phyloP scores from a whole-genome alignment of 92 coral and sea anemone species.

The Phenganax marumi region DNA sequence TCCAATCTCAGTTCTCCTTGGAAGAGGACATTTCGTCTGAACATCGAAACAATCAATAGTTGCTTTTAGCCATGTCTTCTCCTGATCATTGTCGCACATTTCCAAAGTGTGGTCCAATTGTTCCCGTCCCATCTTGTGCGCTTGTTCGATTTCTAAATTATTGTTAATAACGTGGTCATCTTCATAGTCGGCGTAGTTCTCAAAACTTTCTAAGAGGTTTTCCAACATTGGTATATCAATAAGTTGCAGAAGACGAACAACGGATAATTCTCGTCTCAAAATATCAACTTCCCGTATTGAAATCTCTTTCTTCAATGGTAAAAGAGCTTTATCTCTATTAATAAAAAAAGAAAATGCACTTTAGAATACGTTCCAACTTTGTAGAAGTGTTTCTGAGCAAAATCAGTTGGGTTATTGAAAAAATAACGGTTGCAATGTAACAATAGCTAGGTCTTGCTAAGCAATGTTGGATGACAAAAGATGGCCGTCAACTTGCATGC shows the following conservation, averaged over 20 bases:
- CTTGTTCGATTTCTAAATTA: conserved; percentile 35
- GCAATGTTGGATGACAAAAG: no score
- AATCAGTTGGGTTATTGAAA: no score
- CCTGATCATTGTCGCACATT: conserved; percentile 33
- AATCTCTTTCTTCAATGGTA: conserved; percentile 40
- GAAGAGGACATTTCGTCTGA: conserved; percentile 66
- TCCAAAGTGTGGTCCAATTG: conserved; percentile 32
- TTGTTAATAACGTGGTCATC: conserved; percentile 22
- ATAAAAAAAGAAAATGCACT: background rate
- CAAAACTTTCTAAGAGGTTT: conserved; percentile 54
- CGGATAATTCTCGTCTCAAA: conserved; percentile 50
- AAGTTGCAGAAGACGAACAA: conserved; percentile 69
- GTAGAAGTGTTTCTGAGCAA: no score
- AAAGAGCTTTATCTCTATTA: conserved; percentile 20
- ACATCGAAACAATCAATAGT: conserved; percentile 76
- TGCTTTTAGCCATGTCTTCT: conserved; percentile 63
- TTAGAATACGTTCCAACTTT: no score
- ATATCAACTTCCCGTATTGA: conserved; percentile 34
- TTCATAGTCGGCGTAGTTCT: conserved; percentile 41
- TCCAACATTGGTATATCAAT: conserved; percentile 79
- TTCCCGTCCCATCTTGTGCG: conserved; percentile 27
- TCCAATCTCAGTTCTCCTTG: conserved; percentile 63
- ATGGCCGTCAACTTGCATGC: no score
- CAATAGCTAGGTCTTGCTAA: no score
- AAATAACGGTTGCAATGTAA: no score